Percentiles rank a stretch among this genome's conserved stretches.
These are phyloP conservation scores for Augochlora pura DNA, from an alignment of 1,140 invertebrate species.

Conservation along the genomic window DNA sequence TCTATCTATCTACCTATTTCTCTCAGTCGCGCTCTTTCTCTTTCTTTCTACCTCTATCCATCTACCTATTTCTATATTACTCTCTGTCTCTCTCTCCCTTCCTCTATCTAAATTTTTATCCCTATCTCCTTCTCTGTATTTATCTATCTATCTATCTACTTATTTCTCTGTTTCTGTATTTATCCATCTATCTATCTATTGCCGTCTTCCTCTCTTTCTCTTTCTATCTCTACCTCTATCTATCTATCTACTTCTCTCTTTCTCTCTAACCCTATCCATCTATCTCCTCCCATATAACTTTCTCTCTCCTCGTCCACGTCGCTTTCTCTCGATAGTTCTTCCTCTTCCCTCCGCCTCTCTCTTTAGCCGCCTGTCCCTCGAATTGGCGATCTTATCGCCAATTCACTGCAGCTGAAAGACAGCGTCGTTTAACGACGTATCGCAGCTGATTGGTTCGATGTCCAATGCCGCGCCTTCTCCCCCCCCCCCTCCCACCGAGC, in stretches of 20 bases:
- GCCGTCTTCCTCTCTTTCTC: too few species aligned
- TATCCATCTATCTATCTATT: too few species aligned
- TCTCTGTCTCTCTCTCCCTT: too few species aligned
- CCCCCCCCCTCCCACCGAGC: background rate
- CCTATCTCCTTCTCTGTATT: too few species aligned
- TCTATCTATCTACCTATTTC: too few species aligned
- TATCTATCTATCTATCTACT: too few species aligned
- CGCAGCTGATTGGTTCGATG: conserved; percentile 5
- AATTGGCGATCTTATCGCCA: background rate
- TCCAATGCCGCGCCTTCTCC: background rate
- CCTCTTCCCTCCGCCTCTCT: background rate
- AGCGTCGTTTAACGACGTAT: background rate
- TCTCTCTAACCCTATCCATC: background rate
- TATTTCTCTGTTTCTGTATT: too few species aligned
- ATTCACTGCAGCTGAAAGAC: background rate
- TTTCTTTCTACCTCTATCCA: background rate
- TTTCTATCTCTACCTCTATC: too few species aligned
- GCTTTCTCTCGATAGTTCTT: too few species aligned
- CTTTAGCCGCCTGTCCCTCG: background rate
- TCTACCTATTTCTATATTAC: too few species aligned
- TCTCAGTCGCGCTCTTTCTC: background rate
- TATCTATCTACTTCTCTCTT: background rate
- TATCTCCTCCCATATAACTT: too few species aligned
- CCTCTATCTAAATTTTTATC: too few species aligned
- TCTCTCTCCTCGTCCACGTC: background rate